Evolutionary conservation across 1,140 invertebrate species (phyloP), one percentile per base, ranked within the genome.

Genomic region (Anastrepha ludens): DNA sequence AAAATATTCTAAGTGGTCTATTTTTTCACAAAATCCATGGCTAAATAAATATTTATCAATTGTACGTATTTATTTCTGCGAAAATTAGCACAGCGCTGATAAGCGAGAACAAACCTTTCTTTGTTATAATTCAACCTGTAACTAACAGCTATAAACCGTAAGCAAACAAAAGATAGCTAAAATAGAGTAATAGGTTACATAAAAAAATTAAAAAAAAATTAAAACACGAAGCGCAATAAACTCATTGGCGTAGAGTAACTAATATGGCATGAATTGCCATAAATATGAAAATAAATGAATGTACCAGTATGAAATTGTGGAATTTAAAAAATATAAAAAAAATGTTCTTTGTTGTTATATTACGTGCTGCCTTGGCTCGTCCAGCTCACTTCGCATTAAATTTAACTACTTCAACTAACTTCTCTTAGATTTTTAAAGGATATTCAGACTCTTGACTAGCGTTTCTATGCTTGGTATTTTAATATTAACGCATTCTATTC

Each of bases 41-140:
- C 17, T 13, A 55, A 81, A 17, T 29, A 81, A 81, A 81, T 55
- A 81, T 20, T 81, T 81, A 11, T 11, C 47, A 58, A 29, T 29
- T 50, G 29, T 13, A 29, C 29, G 0, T 29, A 62, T 62, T 62
- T 20, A 81, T 81, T 58, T 55, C 74, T 29, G 74, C 44, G 41
- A 74, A 74, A 74, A 6, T 74, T 74, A 44, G n/a, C 74, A 29
- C 44, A 55, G 7, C 7, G 8, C 47, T 55, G 74, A 81, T 81
- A 55, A 55, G 47, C 4, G n/a, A 81, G 47, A 58, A 81, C 74
- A 81, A 55, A 81, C 74, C 47, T 81, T 81, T 55, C 74, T 81
- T 81, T 81, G 74, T 81, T 58, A n/a, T 8, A 47, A 41, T 47
- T 74, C 67, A 74, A 74, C 41, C 11, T 44, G 15, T 8, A 47